Conservation (phyloP, 2,113 vertebrate genomes). For the Myrmecobius fasciatus region DNA sequence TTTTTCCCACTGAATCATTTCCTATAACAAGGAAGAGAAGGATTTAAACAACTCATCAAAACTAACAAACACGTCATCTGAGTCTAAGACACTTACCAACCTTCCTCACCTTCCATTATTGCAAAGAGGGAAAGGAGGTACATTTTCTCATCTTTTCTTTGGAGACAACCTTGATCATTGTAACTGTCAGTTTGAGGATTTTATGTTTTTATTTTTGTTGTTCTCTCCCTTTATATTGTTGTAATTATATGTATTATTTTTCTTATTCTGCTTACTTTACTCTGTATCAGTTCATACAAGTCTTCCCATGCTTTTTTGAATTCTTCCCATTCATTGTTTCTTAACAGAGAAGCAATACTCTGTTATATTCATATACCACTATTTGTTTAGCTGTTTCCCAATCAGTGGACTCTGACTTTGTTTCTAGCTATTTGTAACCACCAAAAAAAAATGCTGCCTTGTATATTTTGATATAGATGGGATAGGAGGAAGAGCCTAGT, state of each 20-base stretch:
- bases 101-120: background rate
- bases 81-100: background rate
- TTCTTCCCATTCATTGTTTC: background rate
- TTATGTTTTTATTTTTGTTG: background rate
- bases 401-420: background rate
- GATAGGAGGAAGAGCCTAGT: background rate
- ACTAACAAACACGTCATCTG: background rate
- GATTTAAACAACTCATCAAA: background rate
- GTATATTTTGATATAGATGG: background rate
- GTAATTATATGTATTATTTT: background rate
- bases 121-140: background rate
- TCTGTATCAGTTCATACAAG: background rate
- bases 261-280: background rate
- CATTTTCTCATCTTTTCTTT: background rate
- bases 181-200: background rate
- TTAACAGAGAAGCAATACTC: background rate
- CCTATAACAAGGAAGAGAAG: background rate
- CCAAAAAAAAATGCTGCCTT: background rate
- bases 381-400: background rate
- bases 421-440: background rate
- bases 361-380: background rate
- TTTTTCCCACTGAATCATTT: background rate
- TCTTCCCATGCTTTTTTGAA: background rate
- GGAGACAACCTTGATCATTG: background rate
- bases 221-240: background rate